Evolutionary conservation across 2,888 invertebrate genomes (phyloP).

Genomic region (Cataglyphis livida): DNA sequence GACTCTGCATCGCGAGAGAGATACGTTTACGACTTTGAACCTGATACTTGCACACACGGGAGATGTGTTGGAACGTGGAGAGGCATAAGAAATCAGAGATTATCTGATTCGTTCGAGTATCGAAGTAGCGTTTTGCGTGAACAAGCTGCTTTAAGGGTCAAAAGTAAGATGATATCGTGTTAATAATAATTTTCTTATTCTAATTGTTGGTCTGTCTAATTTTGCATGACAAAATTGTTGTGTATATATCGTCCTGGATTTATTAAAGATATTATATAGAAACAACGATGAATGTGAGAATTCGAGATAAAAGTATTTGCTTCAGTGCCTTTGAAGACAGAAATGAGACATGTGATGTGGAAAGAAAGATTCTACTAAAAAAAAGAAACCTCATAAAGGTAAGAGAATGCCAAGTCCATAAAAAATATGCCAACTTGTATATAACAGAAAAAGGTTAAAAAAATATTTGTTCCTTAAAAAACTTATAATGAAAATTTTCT

Average conservation of each 20-base stretch:
- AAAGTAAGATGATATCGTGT: not conserved
- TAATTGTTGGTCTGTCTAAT: not conserved
- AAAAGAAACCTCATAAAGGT: too few species aligned
- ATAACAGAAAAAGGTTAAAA: too few species aligned
- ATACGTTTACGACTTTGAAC: conserved; percentile 62
- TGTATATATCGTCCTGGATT: too few species aligned
- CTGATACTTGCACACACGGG: conserved; percentile 33
- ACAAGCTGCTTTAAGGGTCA: conserved; percentile 8
- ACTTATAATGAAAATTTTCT: too few species aligned
- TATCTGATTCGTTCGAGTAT: conserved; percentile 37
- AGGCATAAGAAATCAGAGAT: conserved; percentile 53
- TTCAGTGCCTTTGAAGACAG: not conserved
- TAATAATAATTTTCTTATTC: not conserved
- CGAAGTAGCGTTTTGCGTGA: conserved; percentile 20
- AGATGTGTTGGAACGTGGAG: conserved; percentile 29
- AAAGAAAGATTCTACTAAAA: conserved; percentile 45
- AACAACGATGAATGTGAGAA: not conserved
- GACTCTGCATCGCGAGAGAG: conserved; percentile 40
- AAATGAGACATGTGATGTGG: conserved; percentile 53
- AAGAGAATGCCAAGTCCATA: too few species aligned
- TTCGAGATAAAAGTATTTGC: not conserved
- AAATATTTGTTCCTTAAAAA: too few species aligned
- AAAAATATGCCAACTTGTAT: too few species aligned
- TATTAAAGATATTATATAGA: not conserved
- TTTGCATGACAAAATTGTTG: not conserved